Evolutionary conservation across 1,140 invertebrate species (phyloP).

Genomic region (Lucilia cuprina): DNA sequence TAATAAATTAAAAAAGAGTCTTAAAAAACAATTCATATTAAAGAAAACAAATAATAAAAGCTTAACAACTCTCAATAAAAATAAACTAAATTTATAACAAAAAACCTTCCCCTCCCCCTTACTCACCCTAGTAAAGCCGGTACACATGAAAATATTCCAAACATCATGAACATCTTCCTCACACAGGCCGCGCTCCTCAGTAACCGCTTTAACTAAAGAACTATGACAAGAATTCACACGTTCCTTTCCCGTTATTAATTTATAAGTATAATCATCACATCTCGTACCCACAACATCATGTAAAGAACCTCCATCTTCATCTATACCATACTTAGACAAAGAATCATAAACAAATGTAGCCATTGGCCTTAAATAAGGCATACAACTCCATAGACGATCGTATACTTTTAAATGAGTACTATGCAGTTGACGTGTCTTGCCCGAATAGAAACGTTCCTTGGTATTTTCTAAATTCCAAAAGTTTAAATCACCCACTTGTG

Average conservation of each 20-base stretch:
- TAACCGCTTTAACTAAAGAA: constrained; percentile 62
- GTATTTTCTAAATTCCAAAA: constrained; percentile 64
- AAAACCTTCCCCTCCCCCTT: no score
- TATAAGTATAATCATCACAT: constrained; percentile 65
- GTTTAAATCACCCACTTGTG: constrained; percentile 65
- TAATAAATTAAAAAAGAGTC: no score
- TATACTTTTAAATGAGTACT: constrained; percentile 61
- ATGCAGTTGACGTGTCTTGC: constrained; percentile 65
- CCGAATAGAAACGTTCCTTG: constrained; percentile 64
- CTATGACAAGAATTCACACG: constrained; percentile 63
- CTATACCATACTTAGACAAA: constrained; percentile 62
- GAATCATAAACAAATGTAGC: constrained; percentile 65
- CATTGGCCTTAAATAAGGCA: constrained; percentile 65
- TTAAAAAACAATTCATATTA: no score
- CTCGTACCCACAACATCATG: constrained; percentile 65
- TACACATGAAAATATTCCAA: constrained; percentile 66
- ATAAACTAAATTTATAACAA: no score
- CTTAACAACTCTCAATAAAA: no score
- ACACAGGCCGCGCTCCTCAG: constrained; percentile 58
- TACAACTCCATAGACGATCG: constrained; percentile 64
- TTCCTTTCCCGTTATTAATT: constrained; percentile 63
- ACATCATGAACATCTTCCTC: constrained; percentile 66
- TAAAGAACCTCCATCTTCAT: constrained; percentile 63
- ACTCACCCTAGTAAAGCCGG: constrained; percentile 59
- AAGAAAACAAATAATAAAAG: no score